These are phyloP conservation scores for Zaprionus ghesquierei DNA, from an alignment of 1,140 invertebrate genomes.

Conservation along the genomic window DNA sequence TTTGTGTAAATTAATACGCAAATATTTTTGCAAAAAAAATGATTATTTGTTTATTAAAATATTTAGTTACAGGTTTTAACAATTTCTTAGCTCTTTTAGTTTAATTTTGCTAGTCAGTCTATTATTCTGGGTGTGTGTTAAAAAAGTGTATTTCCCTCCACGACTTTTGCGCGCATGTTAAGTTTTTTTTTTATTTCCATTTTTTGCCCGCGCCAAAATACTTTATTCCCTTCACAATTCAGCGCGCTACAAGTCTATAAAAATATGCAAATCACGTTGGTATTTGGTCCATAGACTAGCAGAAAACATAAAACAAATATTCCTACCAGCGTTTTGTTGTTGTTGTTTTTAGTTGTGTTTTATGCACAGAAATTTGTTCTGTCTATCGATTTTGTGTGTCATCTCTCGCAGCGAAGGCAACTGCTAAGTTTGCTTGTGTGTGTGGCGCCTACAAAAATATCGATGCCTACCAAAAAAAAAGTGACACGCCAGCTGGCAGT, in stretches of 20 bases:
- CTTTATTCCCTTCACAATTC: conserved; percentile 11
- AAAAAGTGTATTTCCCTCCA: neutral
- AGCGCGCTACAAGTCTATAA: conserved; percentile 55
- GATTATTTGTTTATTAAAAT: too few species aligned
- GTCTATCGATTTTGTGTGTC: conserved; percentile 68
- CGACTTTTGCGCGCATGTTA: neutral
- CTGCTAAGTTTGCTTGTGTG: conserved; percentile 41
- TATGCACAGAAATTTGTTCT: conserved; percentile 24
- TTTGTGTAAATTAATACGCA: too few species aligned
- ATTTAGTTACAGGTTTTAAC: too few species aligned
- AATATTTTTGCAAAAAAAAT: too few species aligned
- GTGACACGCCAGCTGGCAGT: conserved; percentile 30
- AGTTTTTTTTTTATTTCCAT: neutral
- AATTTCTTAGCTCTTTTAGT: too few species aligned
- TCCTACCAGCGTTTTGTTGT: neutral
- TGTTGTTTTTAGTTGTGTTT: conserved; percentile 17
- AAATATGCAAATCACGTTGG: conserved; percentile 77
- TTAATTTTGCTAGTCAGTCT: neutral
- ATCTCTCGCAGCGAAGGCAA: conserved; percentile 43
- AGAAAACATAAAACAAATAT: neutral
- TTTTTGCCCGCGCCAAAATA: neutral
- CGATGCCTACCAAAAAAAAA: conserved; percentile 14
- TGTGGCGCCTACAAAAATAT: conserved; percentile 7
- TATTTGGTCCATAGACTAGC: conserved; percentile 27
- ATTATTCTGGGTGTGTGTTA: too few species aligned